These are phyloP conservation scores for Drosophila littoralis DNA, from an alignment of 1,140 invertebrate species.

Conservation along the genomic window DNA sequence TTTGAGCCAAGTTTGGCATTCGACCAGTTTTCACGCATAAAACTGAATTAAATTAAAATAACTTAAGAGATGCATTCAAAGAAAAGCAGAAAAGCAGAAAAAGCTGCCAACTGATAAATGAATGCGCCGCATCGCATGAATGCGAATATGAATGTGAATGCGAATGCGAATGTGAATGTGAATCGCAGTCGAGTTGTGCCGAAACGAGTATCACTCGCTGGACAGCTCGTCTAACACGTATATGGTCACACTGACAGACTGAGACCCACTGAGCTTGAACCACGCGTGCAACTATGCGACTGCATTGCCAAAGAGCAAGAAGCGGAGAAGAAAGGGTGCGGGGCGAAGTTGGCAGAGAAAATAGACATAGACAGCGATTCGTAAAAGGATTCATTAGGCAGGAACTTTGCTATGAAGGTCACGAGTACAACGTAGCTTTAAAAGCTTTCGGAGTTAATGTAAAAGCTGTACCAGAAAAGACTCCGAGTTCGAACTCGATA, in stretches of 20 bases:
- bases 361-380: no score
- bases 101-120: slow-evolving; percentile 15
- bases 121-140: background rate
- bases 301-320: background rate
- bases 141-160: slow-evolving; percentile 2
- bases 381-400: no score
- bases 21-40: slow-evolving; percentile 79
- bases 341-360: no score
- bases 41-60: slow-evolving; percentile 74
- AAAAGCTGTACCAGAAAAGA: no score
- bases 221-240: background rate
- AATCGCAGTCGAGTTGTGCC: slow-evolving; percentile 1
- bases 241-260: slow-evolving; percentile 29
- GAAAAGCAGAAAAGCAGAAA: slow-evolving; percentile 28
- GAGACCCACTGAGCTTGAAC: slow-evolving; percentile 59
- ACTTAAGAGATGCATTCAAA: slow-evolving; percentile 41
- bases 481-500: no score
- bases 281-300: slow-evolving; percentile 46
- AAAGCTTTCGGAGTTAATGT: no score
- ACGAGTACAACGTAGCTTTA: no score
- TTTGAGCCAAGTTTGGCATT: slow-evolving; percentile 54
- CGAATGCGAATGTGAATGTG: slow-evolving; percentile 7
- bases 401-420: no score
- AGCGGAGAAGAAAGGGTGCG: background rate
- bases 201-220: slow-evolving; percentile 10